Evolutionary conservation across 1,140 invertebrate genomes (phyloP).

Genomic region (Pseudobourletiella spinata): DNA sequence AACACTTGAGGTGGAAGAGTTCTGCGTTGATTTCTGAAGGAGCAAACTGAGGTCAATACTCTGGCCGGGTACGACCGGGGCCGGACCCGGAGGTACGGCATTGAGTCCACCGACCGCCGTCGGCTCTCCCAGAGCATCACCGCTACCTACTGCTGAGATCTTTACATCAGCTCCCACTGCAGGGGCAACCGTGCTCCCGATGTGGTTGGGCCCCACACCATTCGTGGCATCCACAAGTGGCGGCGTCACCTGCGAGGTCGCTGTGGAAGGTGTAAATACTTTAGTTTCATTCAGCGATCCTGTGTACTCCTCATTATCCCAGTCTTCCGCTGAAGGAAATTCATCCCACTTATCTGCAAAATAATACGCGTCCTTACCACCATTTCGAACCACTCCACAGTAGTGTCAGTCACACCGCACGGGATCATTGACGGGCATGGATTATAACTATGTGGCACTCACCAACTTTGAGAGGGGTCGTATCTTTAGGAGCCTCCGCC

Average conservation of each 20-base stretch:
- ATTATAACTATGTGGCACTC: constrained; percentile 6
- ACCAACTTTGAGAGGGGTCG: constrained; percentile 33
- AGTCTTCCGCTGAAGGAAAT: constrained; percentile 58
- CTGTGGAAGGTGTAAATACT: constrained; percentile 69
- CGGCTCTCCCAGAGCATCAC: constrained; percentile 14
- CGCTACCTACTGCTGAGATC: constrained; percentile 26
- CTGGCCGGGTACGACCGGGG: constrained; percentile 30
- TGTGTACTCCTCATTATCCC: constrained; percentile 91
- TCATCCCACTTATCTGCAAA: constrained; percentile 33
- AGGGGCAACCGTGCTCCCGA: constrained; percentile 12
- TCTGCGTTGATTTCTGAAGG: constrained; percentile 21
- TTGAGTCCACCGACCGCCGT: constrained; percentile 9
- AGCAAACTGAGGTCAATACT: constrained; percentile 33
- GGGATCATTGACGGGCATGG: too few species aligned
- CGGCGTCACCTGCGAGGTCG: constrained; percentile 39
- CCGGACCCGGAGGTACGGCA: constrained; percentile 6
- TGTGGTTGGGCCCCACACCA: constrained; percentile 23
- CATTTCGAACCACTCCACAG: too few species aligned
- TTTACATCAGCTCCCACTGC: constrained; percentile 3
- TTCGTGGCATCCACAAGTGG: constrained; percentile 32
- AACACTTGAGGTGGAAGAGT: constrained; percentile 1
- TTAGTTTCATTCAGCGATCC: constrained; percentile 88
- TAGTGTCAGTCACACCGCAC: too few species aligned
- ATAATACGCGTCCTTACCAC: too few species aligned
- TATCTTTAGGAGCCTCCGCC: constrained; percentile 20